A percentile compares a stretch with the other conserved stretches of the same genome.
phyloP scores from a whole-genome alignment of 2,888 invertebrate species.

The Crepidodera aurea region DNA sequence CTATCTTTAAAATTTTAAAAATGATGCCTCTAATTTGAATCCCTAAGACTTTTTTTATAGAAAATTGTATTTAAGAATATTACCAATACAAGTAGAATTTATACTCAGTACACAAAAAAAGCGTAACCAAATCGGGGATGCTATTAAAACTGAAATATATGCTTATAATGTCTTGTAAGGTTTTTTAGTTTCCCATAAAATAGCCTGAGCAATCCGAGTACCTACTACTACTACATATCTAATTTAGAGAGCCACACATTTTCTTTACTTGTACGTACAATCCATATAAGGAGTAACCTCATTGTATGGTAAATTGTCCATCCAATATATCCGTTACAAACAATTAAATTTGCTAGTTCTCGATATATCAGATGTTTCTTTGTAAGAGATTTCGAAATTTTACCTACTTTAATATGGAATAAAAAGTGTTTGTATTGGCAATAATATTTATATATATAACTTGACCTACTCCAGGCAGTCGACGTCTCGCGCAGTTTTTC shows the following conservation, averaged over 20 bases:
- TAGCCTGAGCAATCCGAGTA: constrained; percentile 16
- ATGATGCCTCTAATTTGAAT: too few species aligned
- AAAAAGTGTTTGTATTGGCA: constrained; percentile 14
- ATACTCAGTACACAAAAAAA: too few species aligned
- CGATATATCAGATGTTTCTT: constrained; percentile 30
- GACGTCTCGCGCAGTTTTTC: not conserved
- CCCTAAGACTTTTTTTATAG: too few species aligned
- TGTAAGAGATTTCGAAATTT: constrained; percentile 25
- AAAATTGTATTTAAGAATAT: too few species aligned
- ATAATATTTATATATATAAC: constrained; percentile 13
- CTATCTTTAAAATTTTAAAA: too few species aligned
- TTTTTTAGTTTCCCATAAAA: constrained; percentile 25
- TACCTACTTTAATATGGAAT: constrained; percentile 23
- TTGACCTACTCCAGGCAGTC: not conserved
- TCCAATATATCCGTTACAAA: constrained; percentile 34
- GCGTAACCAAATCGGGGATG: constrained; percentile 13
- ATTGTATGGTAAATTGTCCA: constrained; percentile 38
- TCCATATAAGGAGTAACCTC: constrained; percentile 41
- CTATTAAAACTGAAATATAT: constrained; percentile 26
- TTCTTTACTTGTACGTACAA: constrained; percentile 30
- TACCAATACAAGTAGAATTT: too few species aligned
- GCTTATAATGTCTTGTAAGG: constrained; percentile 24
- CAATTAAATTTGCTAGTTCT: constrained; percentile 32
- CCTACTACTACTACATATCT: constrained; percentile 23
- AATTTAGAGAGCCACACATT: constrained; percentile 30